phyloP scores from a whole-genome alignment of 1,140 invertebrate genomes.

The Lethocerus indicus region DNA sequence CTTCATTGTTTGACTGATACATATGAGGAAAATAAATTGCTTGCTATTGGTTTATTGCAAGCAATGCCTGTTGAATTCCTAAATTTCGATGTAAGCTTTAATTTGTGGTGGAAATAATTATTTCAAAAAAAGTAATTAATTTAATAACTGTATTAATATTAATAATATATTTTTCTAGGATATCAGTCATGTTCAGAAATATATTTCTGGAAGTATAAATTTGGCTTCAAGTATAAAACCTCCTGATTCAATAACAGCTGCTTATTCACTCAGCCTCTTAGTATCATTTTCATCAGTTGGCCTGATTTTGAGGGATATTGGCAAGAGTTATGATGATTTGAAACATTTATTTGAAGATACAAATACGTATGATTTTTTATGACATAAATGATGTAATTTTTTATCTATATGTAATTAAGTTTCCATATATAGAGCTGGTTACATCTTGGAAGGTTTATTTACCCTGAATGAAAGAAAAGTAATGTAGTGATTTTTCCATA shows the following conservation, averaged over 20 bases:
- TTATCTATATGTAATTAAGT: too few relatives aligned
- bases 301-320: too few relatives aligned
- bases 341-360: too few relatives aligned
- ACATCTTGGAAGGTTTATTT: too few relatives aligned
- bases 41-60: conserved; percentile 36
- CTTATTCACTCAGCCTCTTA: conserved; percentile 46
- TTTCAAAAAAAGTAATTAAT: too few relatives aligned
- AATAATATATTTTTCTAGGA: conserved; percentile 23
- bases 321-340: too few relatives aligned
- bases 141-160: conserved; percentile 17
- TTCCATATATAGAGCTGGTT: too few relatives aligned
- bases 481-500: too few relatives aligned
- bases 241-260: conserved; percentile 58
- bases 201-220: conserved; percentile 30
- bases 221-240: conserved; percentile 54
- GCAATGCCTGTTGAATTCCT: conserved; percentile 23
- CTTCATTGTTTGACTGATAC: conserved; percentile 35
- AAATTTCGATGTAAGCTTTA: conserved; percentile 24
- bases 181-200: conserved; percentile 22
- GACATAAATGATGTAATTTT: neutral
- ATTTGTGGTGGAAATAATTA: neutral
- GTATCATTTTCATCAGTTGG: too few relatives aligned
- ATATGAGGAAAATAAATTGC: conserved; percentile 60
- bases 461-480: too few relatives aligned
- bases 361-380: neutral